Evolutionary conservation across 2,113 vertebrate genomes (phyloP).

Genomic region (Grallaria varia): DNA sequence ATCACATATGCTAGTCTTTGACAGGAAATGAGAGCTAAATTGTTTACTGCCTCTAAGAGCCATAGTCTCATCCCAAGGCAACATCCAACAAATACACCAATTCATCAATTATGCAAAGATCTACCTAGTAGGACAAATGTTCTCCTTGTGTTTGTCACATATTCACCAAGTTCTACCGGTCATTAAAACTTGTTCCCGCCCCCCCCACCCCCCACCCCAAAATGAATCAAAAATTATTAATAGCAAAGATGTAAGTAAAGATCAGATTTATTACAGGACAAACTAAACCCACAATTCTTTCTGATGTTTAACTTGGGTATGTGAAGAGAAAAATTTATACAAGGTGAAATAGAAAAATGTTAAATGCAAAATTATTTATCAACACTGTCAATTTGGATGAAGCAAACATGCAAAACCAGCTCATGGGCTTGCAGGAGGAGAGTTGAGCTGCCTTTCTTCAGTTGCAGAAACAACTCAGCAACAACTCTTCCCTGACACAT

Average conservation of each 20-base stretch:
- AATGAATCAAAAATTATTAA: background rate
- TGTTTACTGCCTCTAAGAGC: background rate
- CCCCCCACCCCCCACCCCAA: too few species aligned
- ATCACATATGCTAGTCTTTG: background rate
- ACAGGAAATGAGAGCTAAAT: background rate
- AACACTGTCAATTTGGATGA: background rate
- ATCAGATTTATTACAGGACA: background rate
- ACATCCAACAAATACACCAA: background rate
- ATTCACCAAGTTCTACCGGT: background rate
- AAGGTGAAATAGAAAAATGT: background rate
- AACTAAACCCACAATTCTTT: background rate
- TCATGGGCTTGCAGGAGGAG: background rate
- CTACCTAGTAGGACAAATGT: background rate
- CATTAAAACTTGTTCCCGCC: background rate
- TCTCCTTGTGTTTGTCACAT: background rate
- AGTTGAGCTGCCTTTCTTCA: background rate
- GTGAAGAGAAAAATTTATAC: background rate
- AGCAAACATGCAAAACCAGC: background rate
- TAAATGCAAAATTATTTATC: background rate
- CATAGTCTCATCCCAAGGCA: background rate
- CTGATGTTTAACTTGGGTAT: background rate
- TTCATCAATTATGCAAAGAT: background rate
- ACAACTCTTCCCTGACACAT: background rate
- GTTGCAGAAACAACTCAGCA: background rate
- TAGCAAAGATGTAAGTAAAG: background rate